Base-by-base conservation (phyloP, 2,888 invertebrate species). In the Chloroclysta siterata region DNA sequence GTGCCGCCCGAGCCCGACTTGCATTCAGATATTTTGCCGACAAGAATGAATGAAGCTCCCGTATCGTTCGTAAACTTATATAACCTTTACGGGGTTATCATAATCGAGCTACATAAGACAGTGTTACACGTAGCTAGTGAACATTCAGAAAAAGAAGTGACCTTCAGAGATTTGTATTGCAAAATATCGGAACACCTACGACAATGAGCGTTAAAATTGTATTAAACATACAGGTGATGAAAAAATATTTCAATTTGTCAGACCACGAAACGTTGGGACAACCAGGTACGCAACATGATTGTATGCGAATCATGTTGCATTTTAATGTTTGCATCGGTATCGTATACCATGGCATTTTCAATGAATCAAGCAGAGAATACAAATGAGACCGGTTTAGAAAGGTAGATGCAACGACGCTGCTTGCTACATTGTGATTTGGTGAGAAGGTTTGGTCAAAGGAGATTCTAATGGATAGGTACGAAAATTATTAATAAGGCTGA, bases 11-110 rank as follows among this genome's bases (percentile, higher is more conserved):
- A 63, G 69, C 65, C 72, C 72, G 65, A 64, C 75, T 75, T 78
- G 83, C 84, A 82, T 84, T 83, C 78, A 84, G 75, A 78, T 75
- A 76, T 79, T 76, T 79, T 58, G 48, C 58, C 48, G 58, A 78
- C 76, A 77, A 65, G 71, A 65, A 75, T 85, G 83, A 85, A 85
- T 85, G 85, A 75, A 79, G 72, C 46, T 53, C 46, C 59, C 66
- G 65, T 65, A 72, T 64, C 70, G 72, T 72, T 72, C 76, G 71
- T 75, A 70, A 68, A 58, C 72, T 65, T 56, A 69, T 22, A 67
- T 66, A 73, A 70, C 53, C 64, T 68, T 60, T 67, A 15, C 36
- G 65, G 57, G 68, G 70, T 66, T 54, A 56, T 60, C 63, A 52
- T 46, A 55, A 39, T 46, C 51, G 13, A 10, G 46, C 56, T 62